These are phyloP conservation scores for Spilogale gracilis DNA, from an alignment of 2,113 vertebrate species.

Conservation along the genomic window DNA sequence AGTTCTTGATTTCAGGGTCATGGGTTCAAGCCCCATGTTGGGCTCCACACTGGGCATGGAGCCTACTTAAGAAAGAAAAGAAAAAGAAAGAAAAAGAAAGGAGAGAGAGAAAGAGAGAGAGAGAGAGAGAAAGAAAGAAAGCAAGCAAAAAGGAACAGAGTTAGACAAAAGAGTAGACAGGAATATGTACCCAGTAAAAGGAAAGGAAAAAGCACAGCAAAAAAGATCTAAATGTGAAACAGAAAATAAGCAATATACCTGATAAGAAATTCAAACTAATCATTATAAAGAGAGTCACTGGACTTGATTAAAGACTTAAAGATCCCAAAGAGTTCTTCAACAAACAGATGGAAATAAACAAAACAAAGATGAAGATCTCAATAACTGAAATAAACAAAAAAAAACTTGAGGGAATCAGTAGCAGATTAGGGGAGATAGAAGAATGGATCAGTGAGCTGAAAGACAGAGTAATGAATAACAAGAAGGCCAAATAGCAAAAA, in stretches of 20 bases:
- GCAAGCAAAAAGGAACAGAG: not conserved
- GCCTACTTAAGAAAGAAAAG: too few species aligned
- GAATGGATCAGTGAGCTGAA: not conserved
- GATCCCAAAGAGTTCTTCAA: not conserved
- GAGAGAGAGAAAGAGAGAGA: not conserved
- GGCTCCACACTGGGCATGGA: not conserved
- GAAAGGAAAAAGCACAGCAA: not conserved
- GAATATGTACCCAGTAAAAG: not conserved
- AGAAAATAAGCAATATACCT: not conserved
- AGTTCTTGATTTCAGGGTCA: not conserved
- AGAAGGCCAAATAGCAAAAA: not conserved
- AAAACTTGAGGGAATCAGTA: not conserved
- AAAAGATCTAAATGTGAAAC: not conserved
- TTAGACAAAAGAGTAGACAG: not conserved
- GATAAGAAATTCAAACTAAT: not conserved
- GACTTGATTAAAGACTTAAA: not conserved
- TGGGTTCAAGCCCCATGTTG: not conserved
- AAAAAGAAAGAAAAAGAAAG: too few species aligned
- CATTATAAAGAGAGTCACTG: not conserved
- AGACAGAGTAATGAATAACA: not conserved
- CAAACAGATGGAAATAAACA: not conserved
- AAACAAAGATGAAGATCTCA: not conserved
- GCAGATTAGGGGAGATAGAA: not conserved
- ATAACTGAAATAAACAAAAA: not conserved
- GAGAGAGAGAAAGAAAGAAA: too few species aligned